Base-by-base conservation (phyloP, 1,140 invertebrate genomes). In the Anoplolepis gracilipes region DNA sequence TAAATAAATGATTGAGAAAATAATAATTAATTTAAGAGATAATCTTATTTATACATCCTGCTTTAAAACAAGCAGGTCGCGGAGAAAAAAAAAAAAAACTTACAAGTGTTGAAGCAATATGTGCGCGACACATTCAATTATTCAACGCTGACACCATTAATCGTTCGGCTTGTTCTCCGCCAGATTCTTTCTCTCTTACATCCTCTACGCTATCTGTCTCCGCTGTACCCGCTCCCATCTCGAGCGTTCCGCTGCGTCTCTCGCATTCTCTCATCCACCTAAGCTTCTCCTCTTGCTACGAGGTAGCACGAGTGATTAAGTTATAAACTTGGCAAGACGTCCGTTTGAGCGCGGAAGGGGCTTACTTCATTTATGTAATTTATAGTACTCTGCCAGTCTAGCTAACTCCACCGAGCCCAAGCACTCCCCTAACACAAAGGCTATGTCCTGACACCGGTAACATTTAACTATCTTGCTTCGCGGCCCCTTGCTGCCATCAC, bases 361-460 rank as follows among this genome's bases (percentile, higher is more conserved):
- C 85, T 91, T 93, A 91, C 91, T 93, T 93, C 92, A 93, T 93
- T 94, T 94, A 93, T 90, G 92, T 93, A 93, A 93, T 93, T 93
- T 92, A 93, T 93, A 92, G 92, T 90, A 90, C 91, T 87, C 81
- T 77, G 85, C 72, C 76, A 92, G 90, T 90, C 91, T 82, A 86
- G 89, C 85, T 88, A 89, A 87, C 70, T 90, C 87, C 61, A 75
- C 84, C 70, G 86, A 90, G 78, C 81, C 84, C 85, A 82, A 84
- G 84, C 78, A 36, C 85, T 81, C 84, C 22, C 84, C 85, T 84
- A 72, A 86, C 86, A 91, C 87, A 88, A 91, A 90, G 87, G 87
- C 85, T 81, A 69, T 88, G 90, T 89, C 88, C 84, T 86, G 88
- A 93, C 91, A 90, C 90, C 73, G 88, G 89, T 92, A 92, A 92